Conservation (phyloP, 2,888 invertebrate genomes). For the Drosophila neoperkinsi region DNA sequence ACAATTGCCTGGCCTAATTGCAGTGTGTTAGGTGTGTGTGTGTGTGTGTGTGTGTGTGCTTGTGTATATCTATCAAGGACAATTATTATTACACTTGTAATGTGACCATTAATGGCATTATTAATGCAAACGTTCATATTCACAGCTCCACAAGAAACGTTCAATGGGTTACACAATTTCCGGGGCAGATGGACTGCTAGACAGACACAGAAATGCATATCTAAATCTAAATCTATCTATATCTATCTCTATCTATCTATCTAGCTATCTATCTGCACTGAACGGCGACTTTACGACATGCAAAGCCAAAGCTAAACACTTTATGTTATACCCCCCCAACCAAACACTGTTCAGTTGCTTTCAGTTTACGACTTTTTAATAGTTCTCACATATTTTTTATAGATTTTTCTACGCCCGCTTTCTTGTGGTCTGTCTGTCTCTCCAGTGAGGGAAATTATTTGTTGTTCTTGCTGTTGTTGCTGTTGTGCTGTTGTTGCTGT, state of each 20-base stretch:
- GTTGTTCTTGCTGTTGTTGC: constrained; percentile 55
- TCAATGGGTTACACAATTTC: constrained; percentile 66
- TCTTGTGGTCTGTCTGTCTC: constrained; percentile 45
- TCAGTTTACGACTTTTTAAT: constrained; percentile 83
- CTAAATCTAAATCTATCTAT: constrained; percentile 3
- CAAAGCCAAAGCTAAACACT: constrained; percentile 73
- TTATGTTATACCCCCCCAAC: constrained; percentile 33
- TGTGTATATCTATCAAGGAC: constrained; percentile 68
- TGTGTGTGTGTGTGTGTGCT: constrained; percentile 10
- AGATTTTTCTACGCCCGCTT: constrained; percentile 66
- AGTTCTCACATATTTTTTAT: constrained; percentile 83
- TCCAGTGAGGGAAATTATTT: constrained; percentile 66
- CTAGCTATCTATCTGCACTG: constrained; percentile 39
- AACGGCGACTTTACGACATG: constrained; percentile 77
- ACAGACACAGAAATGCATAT: background rate
- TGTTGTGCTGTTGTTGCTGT: constrained; percentile 33
- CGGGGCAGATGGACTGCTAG: constrained; percentile 28
- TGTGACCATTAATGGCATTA: constrained; percentile 74
- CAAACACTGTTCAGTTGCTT: constrained; percentile 12
- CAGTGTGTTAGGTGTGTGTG: constrained; percentile 21
- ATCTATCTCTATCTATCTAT: constrained; percentile 10
- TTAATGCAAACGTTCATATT: constrained; percentile 57
- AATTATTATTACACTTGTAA: constrained; percentile 81
- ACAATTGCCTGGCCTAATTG: constrained; percentile 66
- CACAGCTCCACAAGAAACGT: constrained; percentile 36